Evolutionary conservation across 2,797 vertebrate species (phyloP), one percentile per base, ranked within the genome.

Genomic region (Sebastiscus albofasciatus): DNA sequence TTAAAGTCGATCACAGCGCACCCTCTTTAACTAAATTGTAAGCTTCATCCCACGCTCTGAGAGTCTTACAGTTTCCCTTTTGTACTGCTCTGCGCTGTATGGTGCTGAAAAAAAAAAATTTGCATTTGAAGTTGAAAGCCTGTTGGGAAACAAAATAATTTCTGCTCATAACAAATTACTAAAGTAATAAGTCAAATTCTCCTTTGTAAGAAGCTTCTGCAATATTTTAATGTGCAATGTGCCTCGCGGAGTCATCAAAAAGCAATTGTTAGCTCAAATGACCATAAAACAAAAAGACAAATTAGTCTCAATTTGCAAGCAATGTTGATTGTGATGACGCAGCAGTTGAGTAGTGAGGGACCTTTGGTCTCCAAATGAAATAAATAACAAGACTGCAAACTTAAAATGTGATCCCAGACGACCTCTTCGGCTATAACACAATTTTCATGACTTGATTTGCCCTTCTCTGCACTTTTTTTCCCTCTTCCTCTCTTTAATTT

Each of bases 401-500:
- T 34, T 55, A 52, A 80, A 78, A 73, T 55, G 27, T 52, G 64
- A 85, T 84, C 82, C 62, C 77, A 55, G 58, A n/a, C 26, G 42
- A 72, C 71, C 68, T 66, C 14, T 12, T 64, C 49, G 49, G 56
- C 62, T 56, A 10, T 64, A 81, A 81, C 16, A 61, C 12, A 60
- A 26, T 82, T 87, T 84, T 78, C 58, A 56, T 46, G 60, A 74
- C 82, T 72, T 18, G 14, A 70, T 83, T 74, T 77, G 49, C 75
- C 29, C 64, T 61, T 80, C 62, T 80, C 73, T 83, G 77, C 79
- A 79, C 75, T 74, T 77, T 74, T 42, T 42, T 42, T 82, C 56
- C 42, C 64, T 61, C 2, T 29, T 71, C 75, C 18, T 71, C 72
- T 62, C 52, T 85, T 89, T 89, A 80, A 88, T 87, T 83, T 66